Conservation (phyloP, 2,113 vertebrate species). For the Cyanistes caeruleus region DNA sequence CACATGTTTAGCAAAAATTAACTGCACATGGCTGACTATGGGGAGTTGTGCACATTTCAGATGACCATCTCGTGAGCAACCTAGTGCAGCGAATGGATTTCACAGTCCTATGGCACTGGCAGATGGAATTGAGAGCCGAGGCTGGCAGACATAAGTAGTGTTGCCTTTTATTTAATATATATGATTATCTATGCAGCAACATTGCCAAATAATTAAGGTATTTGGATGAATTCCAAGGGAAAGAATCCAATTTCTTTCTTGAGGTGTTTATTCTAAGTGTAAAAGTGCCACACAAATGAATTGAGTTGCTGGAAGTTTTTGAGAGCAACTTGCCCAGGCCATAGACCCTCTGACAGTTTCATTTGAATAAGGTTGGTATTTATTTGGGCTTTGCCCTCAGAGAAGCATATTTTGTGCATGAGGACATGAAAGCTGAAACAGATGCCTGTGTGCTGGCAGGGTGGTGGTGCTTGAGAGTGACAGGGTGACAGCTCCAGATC, state of each 20-base stretch:
- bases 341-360: background rate
- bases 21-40: background rate
- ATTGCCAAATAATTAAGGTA: background rate
- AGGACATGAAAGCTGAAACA: background rate
- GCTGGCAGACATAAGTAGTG: background rate
- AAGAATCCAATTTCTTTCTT: background rate
- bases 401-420: background rate
- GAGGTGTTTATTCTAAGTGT: background rate
- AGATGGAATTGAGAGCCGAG: background rate
- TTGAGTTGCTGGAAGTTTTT: background rate
- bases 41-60: constrained; percentile 14
- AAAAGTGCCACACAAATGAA: background rate
- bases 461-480: background rate
- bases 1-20: constrained; percentile 42
- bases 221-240: background rate
- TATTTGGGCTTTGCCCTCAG: background rate
- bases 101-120: background rate
- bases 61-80: background rate
- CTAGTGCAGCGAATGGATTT: constrained; percentile 21
- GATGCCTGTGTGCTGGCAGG: background rate
- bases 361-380: background rate
- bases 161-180: background rate
- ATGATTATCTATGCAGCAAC: background rate
- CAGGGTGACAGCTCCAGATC: background rate
- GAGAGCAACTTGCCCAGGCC: background rate